Base-by-base conservation (phyloP, 2,888 invertebrate genomes). In the Morinoia aosen region DNA sequence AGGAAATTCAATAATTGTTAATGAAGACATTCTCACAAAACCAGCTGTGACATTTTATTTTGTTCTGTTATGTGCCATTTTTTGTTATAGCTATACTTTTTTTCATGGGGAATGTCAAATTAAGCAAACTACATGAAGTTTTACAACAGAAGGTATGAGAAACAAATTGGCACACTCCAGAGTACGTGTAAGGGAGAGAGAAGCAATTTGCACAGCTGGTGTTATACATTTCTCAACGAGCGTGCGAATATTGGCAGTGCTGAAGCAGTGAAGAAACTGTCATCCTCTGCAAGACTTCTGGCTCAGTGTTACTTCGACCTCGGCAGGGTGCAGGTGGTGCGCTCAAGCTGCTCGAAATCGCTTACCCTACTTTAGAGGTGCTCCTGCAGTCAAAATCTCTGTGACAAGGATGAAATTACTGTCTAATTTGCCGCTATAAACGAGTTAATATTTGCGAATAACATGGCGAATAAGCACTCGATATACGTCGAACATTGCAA, bases 271-370 rank as follows among this genome's bases (percentile, higher is more conserved):
- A 76, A 33, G 19, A 76, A 76, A 76, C 76, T 76, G 76, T 25
- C 10, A 76, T 16, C 76, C 10, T 33, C 8, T 76, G 33, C 33
- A 76, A 76, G 76, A 76, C 25, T 76, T 33, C 76, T 10, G 33
- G 76, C 76, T 76, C 76, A 76, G 76, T 76, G 76, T 76, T 76
- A 76, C 76, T 76, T 33, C 76, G 76, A 76, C 76, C 76, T 76
- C 76, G 76, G 76, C 25, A 76, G 76, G 76, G 76, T 76, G 76
- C 10, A 76, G 76, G 76, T 76, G 76, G 76, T 33, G 33, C 76
- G 76, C 33, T 76, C 25, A 76, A 76, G 76, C 76, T 33, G 33
- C 76, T 76, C 25, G 76, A 25, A 76, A 76, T 76, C 76, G 76
- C 76, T 76, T 33, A 76, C 76, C 19, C 76, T 76, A 76, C 76